Evolutionary conservation across 2,113 vertebrate species (phyloP).

Genomic region (Cavia porcellus): DNA sequence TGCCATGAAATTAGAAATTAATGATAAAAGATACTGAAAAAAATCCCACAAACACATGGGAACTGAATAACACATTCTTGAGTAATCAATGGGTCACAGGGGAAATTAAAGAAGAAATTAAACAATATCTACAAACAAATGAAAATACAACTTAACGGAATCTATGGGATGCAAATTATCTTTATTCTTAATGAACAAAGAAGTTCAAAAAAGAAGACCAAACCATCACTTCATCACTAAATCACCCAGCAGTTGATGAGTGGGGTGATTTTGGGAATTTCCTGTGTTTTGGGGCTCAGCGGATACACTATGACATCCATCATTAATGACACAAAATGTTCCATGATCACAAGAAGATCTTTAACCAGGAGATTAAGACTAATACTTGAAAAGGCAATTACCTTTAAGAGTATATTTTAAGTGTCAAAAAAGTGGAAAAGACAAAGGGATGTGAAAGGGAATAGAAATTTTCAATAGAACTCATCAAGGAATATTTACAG

Average conservation of each 20-base stretch:
- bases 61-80: too few species aligned
- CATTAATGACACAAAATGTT: slow-evolving; percentile 1
- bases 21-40: too few species aligned
- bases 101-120: too few species aligned
- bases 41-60: too few species aligned
- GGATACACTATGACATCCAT: not conserved
- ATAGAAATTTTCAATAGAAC: not conserved
- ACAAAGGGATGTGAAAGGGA: not conserved
- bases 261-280: not conserved
- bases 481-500: not conserved
- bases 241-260: not conserved
- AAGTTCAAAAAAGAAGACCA: not conserved
- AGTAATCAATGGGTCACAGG: too few species aligned
- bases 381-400: not conserved
- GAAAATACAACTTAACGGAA: too few species aligned
- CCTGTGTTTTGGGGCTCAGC: not conserved
- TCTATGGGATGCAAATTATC: not conserved
- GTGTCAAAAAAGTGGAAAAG: slow-evolving; percentile 4
- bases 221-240: not conserved
- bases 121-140: too few species aligned
- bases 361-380: not conserved
- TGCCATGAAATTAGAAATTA: too few species aligned
- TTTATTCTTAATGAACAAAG: slow-evolving; percentile 8
- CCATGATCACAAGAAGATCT: not conserved
- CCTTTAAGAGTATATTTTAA: slow-evolving; percentile 20